These are phyloP conservation scores for Cephus sareptanus DNA, from an alignment of 2,888 invertebrate species.

Conservation along the genomic window DNA sequence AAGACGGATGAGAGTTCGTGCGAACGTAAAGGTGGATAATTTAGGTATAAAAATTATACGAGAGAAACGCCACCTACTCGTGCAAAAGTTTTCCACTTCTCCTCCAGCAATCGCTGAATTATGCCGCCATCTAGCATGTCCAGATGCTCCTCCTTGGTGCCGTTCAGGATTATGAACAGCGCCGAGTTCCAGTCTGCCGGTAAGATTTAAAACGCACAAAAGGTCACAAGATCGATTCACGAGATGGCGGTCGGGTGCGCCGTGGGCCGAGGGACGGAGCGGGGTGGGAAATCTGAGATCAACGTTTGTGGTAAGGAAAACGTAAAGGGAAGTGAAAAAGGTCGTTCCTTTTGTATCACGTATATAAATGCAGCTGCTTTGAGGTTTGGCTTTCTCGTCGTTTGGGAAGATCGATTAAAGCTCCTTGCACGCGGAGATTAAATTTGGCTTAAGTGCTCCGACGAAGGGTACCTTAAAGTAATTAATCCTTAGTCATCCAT, in stretches of 20 bases:
- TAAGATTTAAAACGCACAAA: conserved; percentile 3
- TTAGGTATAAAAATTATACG: neutral
- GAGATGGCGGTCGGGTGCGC: conserved; percentile 3
- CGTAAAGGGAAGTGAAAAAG: neutral
- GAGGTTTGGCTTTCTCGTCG: neutral
- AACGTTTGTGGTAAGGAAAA: neutral
- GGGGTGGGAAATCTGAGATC: neutral
- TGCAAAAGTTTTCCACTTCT: conserved; percentile 99
- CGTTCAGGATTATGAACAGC: conserved; percentile 95
- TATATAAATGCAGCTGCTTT: neutral
- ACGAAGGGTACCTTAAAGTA: conserved; percentile 21
- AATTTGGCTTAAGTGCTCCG: neutral
- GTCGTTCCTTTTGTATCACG: neutral
- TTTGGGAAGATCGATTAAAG: neutral
- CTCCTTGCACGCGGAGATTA: conserved; percentile 5
- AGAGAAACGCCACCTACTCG: conserved; percentile 70
- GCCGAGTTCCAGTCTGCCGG: conserved; percentile 96
- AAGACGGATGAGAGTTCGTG: neutral
- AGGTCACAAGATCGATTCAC: neutral
- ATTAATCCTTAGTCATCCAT: conserved; percentile 46
- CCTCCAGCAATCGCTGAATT: conserved; percentile 94
- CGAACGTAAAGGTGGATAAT: neutral
- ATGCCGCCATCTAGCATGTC: conserved; percentile 99
- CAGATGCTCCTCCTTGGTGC: conserved; percentile 96
- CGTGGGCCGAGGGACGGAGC: neutral